Conservation (phyloP, 2,113 vertebrate genomes). For the Micronycteris hirsuta region DNA sequence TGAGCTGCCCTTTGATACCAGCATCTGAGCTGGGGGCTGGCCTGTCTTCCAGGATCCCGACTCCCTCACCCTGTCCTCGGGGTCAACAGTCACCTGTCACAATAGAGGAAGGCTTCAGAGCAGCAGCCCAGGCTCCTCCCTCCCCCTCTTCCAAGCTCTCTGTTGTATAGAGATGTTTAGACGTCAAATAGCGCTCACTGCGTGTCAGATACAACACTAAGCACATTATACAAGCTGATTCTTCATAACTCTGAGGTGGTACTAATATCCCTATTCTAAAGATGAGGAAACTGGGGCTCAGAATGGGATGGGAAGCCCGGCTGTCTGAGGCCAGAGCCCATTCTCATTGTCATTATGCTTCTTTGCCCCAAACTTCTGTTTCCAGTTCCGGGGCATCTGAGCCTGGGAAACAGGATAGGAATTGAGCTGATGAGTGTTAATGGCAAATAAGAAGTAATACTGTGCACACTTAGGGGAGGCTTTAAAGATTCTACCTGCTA, state of each 20-base stretch:
- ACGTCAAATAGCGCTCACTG: fast-evolving
- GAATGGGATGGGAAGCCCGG: background rate
- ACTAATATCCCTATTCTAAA: background rate
- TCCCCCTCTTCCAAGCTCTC: background rate
- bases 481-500: background rate
- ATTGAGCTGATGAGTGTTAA: background rate
- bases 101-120: background rate
- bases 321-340: background rate
- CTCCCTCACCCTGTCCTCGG: background rate
- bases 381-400: background rate
- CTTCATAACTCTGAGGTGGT: background rate
- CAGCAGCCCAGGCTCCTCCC: background rate
- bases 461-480: background rate
- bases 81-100: background rate
- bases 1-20: background rate
- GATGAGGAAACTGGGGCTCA: background rate
- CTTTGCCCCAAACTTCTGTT: background rate
- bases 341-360: background rate
- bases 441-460: background rate
- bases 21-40: background rate
- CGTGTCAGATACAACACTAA: background rate
- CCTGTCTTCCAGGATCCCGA: background rate
- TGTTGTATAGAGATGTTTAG: background rate
- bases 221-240: background rate
- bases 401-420: background rate